Conservation (phyloP, 2,797 vertebrate genomes). For the Labeo calbasu region DNA sequence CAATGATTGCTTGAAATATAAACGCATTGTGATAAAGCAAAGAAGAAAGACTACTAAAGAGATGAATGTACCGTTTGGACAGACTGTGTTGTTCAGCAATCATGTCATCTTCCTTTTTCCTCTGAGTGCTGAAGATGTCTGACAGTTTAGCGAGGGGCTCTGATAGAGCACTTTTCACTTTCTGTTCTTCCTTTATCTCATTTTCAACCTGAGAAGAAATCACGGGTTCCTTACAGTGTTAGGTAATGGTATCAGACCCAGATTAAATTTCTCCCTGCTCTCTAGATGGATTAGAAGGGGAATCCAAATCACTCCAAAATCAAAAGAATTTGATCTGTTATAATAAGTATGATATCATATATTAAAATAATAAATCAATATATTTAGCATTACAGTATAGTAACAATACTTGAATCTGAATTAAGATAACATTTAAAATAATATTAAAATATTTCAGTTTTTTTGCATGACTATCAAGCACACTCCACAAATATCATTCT, state of each 20-base stretch:
- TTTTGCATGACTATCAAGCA: neutral
- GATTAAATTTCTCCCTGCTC: neutral
- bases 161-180: constrained; percentile 19
- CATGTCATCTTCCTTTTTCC: constrained; percentile 59
- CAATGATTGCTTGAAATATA: neutral
- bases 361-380: neutral
- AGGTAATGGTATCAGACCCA: neutral
- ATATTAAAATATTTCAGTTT: neutral
- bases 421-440: neutral
- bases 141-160: constrained; percentile 48
- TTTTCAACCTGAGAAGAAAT: constrained; percentile 62
- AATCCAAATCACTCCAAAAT: neutral
- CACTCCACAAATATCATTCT: neutral
- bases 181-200: constrained; percentile 49
- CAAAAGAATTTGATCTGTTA: neutral
- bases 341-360: neutral
- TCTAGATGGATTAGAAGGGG: no score
- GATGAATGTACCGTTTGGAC: constrained; percentile 44
- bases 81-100: constrained; percentile 53
- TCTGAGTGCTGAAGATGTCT: constrained; percentile 58
- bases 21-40: neutral
- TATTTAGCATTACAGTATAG: neutral
- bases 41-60: neutral
- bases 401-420: neutral
- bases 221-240: constrained; percentile 4